Conservation (phyloP, 2,113 vertebrate species). For the Neogale vison region DNA sequence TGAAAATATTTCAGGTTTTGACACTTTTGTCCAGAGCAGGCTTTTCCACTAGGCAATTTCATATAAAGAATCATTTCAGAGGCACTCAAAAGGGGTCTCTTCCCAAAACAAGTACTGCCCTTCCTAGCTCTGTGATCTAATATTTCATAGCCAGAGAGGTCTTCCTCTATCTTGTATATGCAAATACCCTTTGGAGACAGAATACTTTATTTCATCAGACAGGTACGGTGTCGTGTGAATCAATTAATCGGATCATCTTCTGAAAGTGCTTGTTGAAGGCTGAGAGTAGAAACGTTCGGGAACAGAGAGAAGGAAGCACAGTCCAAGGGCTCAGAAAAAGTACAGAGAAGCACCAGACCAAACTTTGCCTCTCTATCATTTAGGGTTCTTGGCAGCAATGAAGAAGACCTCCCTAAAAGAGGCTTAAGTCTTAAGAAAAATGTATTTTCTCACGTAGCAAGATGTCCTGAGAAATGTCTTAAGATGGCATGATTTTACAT, state of each 20-base stretch:
- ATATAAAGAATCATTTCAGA: background rate
- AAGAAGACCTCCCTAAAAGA: background rate
- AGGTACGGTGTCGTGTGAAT: background rate
- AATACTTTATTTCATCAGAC: background rate
- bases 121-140: background rate
- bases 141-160: background rate
- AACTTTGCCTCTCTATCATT: background rate
- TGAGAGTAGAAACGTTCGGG: background rate
- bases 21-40: background rate
- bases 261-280: background rate
- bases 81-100: background rate
- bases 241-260: constrained; percentile 36
- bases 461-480: background rate
- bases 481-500: background rate
- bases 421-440: background rate
- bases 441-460: background rate
- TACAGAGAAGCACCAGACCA: background rate
- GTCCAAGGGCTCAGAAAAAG: background rate
- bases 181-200: background rate
- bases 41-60: background rate
- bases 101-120: background rate
- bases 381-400: background rate
- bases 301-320: background rate
- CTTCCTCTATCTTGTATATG: background rate
- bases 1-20: background rate